These are phyloP conservation scores for Luehdorfia chinensis DNA, from an alignment of 1,140 invertebrate genomes.

Conservation along the genomic window DNA sequence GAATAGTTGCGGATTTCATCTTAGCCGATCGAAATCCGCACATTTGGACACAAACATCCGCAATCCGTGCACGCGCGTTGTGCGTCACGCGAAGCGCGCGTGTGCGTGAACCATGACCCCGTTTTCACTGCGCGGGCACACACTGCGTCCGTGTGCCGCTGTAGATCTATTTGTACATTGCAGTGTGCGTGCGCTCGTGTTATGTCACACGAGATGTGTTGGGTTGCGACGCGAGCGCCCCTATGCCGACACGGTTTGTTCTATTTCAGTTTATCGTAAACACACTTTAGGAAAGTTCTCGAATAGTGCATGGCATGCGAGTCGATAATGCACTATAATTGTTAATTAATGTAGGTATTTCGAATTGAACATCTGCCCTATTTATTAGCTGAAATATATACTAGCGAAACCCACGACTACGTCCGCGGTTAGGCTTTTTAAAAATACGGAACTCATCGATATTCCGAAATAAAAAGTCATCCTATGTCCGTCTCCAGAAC, in stretches of 20 bases:
- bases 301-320: neutral
- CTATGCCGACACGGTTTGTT: constrained; percentile 16
- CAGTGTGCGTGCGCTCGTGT: constrained; percentile 26
- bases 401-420: too few relatives aligned
- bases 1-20: too few relatives aligned
- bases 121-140: constrained; percentile 42
- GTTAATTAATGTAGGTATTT: too few relatives aligned
- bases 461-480: too few relatives aligned
- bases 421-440: too few relatives aligned
- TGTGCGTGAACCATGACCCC: constrained; percentile 43
- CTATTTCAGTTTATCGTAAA: constrained; percentile 19
- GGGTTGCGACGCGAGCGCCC: constrained; percentile 22
- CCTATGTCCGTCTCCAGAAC: too few relatives aligned
- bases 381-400: too few relatives aligned
- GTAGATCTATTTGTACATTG: too few relatives aligned
- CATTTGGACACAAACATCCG: constrained; percentile 27
- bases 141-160: constrained; percentile 8
- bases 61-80: constrained; percentile 34
- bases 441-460: too few relatives aligned
- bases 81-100: constrained; percentile 22
- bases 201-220: constrained; percentile 47
- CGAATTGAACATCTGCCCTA: too few relatives aligned
- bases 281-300: constrained; percentile 8
- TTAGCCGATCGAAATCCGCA: too few relatives aligned
- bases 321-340: neutral